These are phyloP conservation scores for Spinus olivaceus DNA, from an alignment of 2,797 vertebrate genomes.

Conservation along the genomic window DNA sequence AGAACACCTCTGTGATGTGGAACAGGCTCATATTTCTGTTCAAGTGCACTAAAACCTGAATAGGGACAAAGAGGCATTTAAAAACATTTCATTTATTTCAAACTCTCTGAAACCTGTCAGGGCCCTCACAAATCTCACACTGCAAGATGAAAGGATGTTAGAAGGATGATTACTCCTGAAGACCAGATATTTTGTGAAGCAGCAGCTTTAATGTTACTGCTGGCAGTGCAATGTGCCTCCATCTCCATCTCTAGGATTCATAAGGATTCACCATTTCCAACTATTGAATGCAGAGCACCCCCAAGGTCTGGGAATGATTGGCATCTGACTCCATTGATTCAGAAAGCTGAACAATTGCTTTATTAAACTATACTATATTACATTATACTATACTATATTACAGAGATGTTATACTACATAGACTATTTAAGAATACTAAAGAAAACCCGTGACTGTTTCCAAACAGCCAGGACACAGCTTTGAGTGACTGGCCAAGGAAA, in stretches of 20 bases:
- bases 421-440: too few species aligned
- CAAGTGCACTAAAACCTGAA: neutral
- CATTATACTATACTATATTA: neutral
- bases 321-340: neutral
- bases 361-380: neutral
- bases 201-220: neutral
- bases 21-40: neutral
- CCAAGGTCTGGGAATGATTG: neutral
- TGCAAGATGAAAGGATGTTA: neutral
- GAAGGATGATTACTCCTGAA: neutral
- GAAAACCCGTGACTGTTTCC: neutral
- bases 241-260: neutral
- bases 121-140: neutral
- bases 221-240: neutral
- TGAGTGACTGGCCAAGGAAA: neutral
- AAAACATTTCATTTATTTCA: neutral
- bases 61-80: neutral
- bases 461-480: neutral
- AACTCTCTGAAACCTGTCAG: neutral
- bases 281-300: neutral
- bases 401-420: neutral
- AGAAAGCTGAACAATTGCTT: neutral
- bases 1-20: rapidly evolving
- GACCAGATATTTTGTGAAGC: neutral
- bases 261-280: neutral